Percentiles rank a stretch among this genome's conserved stretches.
phyloP scores from a whole-genome alignment of 2,888 invertebrate species.

The Disparrhopalites patrizii region DNA sequence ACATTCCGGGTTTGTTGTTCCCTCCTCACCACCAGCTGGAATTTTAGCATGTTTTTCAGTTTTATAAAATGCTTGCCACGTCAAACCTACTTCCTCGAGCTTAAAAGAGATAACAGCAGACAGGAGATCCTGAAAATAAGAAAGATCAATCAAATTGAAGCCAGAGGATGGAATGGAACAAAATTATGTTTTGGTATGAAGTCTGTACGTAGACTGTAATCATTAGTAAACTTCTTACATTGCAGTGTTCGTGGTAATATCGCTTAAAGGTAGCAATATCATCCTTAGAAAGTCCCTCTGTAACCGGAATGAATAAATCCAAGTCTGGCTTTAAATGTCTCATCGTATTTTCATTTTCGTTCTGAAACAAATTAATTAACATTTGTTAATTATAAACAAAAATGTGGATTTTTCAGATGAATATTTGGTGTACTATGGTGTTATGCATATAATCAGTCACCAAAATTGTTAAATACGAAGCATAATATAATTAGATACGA shows the following conservation, averaged over 20 bases:
- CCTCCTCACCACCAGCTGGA: too few relatives aligned
- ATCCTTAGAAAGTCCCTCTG: slow-evolving; percentile 70
- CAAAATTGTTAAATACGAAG: too few relatives aligned
- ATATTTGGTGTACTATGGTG: too few relatives aligned
- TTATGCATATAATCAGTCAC: too few relatives aligned
- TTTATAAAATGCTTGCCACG: slow-evolving; percentile 1
- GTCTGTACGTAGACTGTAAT: too few relatives aligned
- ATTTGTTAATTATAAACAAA: too few relatives aligned
- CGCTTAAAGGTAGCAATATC: slow-evolving; percentile 75
- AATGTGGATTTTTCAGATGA: too few relatives aligned
- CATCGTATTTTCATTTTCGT: background rate
- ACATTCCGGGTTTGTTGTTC: background rate
- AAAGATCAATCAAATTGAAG: too few relatives aligned
- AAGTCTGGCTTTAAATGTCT: slow-evolving; percentile 59
- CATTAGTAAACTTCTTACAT: slow-evolving; percentile 53
- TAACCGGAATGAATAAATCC: slow-evolving; percentile 60
- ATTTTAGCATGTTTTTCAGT: background rate
- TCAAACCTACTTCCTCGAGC: background rate
- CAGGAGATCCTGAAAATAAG: background rate
- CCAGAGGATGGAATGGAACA: too few relatives aligned
- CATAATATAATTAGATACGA: too few relatives aligned
- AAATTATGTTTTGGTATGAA: too few relatives aligned
- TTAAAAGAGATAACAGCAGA: background rate
- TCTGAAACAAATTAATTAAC: too few relatives aligned
- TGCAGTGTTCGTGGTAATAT: slow-evolving; percentile 85